Percentiles rank a stretch among this genome's conserved stretches.
Evolutionary conservation across 2,888 invertebrate species (phyloP).

Genomic region (Tupiocoris notatus): DNA sequence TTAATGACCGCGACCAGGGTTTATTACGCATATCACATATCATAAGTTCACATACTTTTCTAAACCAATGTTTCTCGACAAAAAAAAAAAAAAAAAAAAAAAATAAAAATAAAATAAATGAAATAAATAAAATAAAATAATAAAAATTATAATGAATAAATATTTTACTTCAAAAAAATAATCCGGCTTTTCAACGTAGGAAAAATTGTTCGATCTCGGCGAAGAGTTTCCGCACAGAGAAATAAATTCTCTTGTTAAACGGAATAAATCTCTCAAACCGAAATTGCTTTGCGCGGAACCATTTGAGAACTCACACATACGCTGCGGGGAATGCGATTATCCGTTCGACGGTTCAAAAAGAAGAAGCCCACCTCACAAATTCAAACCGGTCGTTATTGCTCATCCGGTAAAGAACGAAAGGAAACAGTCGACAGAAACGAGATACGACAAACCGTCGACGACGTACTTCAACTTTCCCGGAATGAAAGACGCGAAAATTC

Average conservation of each 20-base stretch:
- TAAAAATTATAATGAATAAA: background rate
- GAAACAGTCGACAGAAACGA: background rate
- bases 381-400: background rate
- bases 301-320: background rate
- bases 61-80: too few species aligned
- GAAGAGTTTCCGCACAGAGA: background rate
- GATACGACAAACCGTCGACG: background rate
- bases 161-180: too few species aligned
- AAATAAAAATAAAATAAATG: background rate
- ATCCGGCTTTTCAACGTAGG: background rate
- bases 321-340: constrained; percentile 21
- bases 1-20: too few species aligned
- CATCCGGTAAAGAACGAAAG: background rate
- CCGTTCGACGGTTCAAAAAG: background rate
- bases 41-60: too few species aligned
- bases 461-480: constrained; percentile 7
- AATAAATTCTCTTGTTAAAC: background rate
- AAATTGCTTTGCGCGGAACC: background rate
- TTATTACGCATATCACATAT: too few species aligned
- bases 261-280: background rate
- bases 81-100: too few species aligned
- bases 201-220: background rate
- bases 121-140: background rate
- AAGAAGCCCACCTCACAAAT: background rate
- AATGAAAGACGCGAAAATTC: constrained; percentile 2